Base-by-base conservation (phyloP, 2,113 vertebrate species). In the Psophia crepitans region DNA sequence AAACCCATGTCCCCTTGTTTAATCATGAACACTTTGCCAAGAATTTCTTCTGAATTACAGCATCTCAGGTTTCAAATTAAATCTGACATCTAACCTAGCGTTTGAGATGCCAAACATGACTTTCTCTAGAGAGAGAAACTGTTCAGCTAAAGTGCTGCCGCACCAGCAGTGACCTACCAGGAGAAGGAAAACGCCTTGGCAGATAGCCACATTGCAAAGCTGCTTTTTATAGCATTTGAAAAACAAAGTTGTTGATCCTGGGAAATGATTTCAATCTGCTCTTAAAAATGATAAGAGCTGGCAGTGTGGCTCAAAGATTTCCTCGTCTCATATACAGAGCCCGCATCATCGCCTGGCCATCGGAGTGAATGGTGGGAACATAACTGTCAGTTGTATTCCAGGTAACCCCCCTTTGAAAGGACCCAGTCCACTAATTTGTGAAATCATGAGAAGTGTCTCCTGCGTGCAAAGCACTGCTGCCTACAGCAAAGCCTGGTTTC, bases 41-140 rank as follows among this genome's bases (percentile, higher is more conserved):
- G 41, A 44, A 39, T 81, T 93, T 84, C 69, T 92, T 89, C 89
- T 76, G 65, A 94, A 94, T 84, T 82, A 85, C 57, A 83, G 21
- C 41, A 80, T 75, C 71, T 89, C 17, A 73, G 14, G 28, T 94
- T 96, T 90, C 82, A 95, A 95, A 94, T 95, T 82, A 90, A 95
- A 90, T 51, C 46, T 85, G 89, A 84, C 51, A 74, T 70, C 63
- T 69, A 94, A 61, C 69, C 54, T 94, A 83, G 35, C 79, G 57
- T 91, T 93, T 84, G 78, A 89, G 87, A 91, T 53, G 65, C 91
- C 60, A 92, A 91, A 83, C 80, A 48, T 0, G 3, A 70, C 23
- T 93, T 79, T 53, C 83, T 88, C 75, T 58, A 20, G 91, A 93
- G 41, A 61, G 56, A 92, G 26, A 51, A 93, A 21, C 74, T 94